Evolutionary conservation across 2,888 invertebrate genomes (phyloP), one percentile per base, ranked within the genome.

Genomic region (Bombyx huttoni): DNA sequence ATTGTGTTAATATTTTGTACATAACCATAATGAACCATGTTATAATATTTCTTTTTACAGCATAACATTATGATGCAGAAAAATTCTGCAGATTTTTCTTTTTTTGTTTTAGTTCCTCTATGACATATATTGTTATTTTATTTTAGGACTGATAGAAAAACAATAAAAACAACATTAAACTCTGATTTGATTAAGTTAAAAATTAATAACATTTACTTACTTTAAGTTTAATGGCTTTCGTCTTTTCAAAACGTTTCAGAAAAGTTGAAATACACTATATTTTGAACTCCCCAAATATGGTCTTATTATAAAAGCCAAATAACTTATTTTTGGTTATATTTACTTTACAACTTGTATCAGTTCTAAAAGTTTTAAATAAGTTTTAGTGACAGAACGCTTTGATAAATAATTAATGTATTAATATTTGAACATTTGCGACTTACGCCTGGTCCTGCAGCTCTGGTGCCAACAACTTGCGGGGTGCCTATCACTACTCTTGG

Each of bases 401-500:
- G 47, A 49, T 50, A 48, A 13, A 13, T 47, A 34, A 14, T 12
- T 47, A 51, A 13, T 34, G n/a, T 34, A 35, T 40, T 40, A 10
- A 40, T 40, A 40, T 40, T 40, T 10, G 3, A 8, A 8, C 40
- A 40, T 10, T 12, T 51, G 51, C 14, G 58, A 81, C 81, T 92
- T 91, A 94, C 94, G 79, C 92, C 93, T 64, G 96, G 95, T 78
- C 93, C 92, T 63, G 95, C 94, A 51, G 95, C 93, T 75, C 96
- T 90, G 50, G 94, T 89, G 64, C 94, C 94, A 62, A 95, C 93
- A 88, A 96, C 92, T 80, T 95, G 94, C 67, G 93, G 94, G 58
- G 92, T 90, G 66, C 94, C 94, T 65, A 96, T 93, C 65, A 96
- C 94, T 66, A 97, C 95, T 71, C 96, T 91, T 51, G 94, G 93